Conservation (phyloP, 1,140 invertebrate genomes). For the Diachasma alloeum region DNA sequence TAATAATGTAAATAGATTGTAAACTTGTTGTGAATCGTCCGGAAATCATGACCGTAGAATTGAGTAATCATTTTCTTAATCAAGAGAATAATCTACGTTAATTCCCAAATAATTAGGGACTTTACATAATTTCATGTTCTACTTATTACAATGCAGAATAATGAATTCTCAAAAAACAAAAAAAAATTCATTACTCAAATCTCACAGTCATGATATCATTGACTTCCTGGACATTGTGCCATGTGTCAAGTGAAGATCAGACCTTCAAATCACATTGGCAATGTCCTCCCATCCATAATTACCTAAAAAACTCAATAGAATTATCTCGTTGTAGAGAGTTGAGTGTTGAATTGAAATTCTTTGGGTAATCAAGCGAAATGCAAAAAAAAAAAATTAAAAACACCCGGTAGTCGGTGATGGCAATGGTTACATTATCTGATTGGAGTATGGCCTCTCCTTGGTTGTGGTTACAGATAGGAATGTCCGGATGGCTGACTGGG, state of each 20-base stretch:
- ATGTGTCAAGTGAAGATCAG: neutral
- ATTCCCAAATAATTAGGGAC: neutral
- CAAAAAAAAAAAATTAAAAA: neutral
- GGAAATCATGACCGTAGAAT: neutral
- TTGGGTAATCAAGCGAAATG: neutral
- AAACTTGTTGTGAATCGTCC: neutral
- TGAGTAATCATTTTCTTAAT: neutral
- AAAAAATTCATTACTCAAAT: neutral
- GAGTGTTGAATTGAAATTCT: neutral
- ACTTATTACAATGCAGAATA: neutral
- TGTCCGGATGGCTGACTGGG: slow-evolving; percentile 86
- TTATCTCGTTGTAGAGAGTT: neutral
- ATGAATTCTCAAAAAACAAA: neutral
- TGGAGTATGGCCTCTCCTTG: slow-evolving; percentile 56
- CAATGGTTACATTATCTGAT: slow-evolving; percentile 43
- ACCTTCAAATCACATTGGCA: neutral
- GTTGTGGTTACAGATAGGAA: slow-evolving; percentile 81
- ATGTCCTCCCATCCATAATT: neutral
- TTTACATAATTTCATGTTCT: neutral
- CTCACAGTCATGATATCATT: neutral
- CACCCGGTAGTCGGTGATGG: neutral
- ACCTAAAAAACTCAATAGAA: neutral
- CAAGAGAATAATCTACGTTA: neutral
- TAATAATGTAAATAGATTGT: neutral
- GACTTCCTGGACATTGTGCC: neutral